A percentile compares a stretch with the other conserved stretches of the same genome.
These are phyloP conservation scores for Lipotes vexillifer DNA, from an alignment of 2,113 vertebrate species.

Conservation along the genomic window DNA sequence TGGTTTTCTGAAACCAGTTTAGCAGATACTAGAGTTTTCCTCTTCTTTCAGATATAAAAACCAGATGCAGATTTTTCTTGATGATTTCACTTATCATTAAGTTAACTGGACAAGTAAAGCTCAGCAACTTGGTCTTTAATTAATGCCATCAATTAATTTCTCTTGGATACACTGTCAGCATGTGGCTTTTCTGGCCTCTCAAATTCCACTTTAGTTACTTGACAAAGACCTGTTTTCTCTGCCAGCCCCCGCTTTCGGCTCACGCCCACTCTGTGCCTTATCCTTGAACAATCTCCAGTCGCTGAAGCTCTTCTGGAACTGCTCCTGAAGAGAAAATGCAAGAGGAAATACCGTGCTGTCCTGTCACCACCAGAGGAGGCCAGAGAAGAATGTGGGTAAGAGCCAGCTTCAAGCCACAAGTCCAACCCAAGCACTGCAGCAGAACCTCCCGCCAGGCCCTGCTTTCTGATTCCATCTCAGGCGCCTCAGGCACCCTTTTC, in stretches of 20 bases:
- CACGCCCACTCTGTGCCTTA: not conserved
- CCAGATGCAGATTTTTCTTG: not conserved
- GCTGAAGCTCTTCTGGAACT: not conserved
- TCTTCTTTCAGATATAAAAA: not conserved
- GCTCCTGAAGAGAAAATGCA: not conserved
- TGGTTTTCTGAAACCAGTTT: not conserved
- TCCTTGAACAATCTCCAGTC: not conserved
- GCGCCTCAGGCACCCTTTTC: too few species aligned
- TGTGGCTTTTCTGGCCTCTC: not conserved
- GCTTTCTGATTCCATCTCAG: not conserved
- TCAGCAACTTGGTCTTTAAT: not conserved
- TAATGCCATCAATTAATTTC: rapidly evolving
- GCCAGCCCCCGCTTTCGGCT: not conserved
- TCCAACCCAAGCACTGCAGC: not conserved
- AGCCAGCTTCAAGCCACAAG: rapidly evolving
- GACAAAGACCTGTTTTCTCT: not conserved
- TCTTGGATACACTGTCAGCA: not conserved
- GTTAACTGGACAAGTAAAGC: not conserved
- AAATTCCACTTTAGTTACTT: not conserved
- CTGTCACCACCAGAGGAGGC: not conserved
- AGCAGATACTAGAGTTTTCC: too few species aligned
- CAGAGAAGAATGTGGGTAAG: rapidly evolving
- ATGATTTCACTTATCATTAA: not conserved
- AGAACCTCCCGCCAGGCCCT: not conserved
- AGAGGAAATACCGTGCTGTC: not conserved